Evolutionary conservation across 2,888 invertebrate genomes (phyloP), one percentile per base, ranked within the genome.

Genomic region (Cerceris rybyensis): DNA sequence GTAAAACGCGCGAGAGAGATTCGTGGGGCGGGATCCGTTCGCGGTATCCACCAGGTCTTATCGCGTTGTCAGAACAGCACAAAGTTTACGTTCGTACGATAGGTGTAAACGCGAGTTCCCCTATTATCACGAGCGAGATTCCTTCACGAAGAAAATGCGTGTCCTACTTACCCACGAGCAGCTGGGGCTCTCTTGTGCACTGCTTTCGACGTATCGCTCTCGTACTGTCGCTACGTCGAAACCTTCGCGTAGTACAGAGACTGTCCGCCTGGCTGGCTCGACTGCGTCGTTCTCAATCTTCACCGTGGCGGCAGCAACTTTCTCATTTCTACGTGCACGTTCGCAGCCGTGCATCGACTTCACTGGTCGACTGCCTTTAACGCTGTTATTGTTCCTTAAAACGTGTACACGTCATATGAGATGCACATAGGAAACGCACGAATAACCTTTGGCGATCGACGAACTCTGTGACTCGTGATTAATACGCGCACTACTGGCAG

Each of bases 301-400:
- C 83, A 81, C 73, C 84, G 79, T 78, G 70, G 68, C 77, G 68
- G 72, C 76, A 78, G 80, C 81, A 83, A 90, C 89, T 89, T 89
- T 89, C 89, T 90, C 90, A 89, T 89, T 89, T 89, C 88, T 87
- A 88, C 84, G 85, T 77, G 82, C 71, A 82, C 78, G 76, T 74
- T 75, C 59, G 73, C 28, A 28, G 28, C 61, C 67, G 74, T 75
- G 68, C 65, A 57, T 67, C 70, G 50, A 64, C 64, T 66, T 64
- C 70, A 52, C 49, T 55, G 14, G 63, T 54, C 60, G 70, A 70
- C 69, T 70, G 58, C 70, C 52, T 49, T 67, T 60, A 50, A 67
- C 70, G 59, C 64, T 65, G 42, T 52, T 49, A 42, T 17, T 59
- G 42, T 49, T 60, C 42, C 17, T 67, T 5, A 57, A 70, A 57